phyloP scores from a whole-genome alignment of 2,797 vertebrate species.

The Botia kubotai region DNA sequence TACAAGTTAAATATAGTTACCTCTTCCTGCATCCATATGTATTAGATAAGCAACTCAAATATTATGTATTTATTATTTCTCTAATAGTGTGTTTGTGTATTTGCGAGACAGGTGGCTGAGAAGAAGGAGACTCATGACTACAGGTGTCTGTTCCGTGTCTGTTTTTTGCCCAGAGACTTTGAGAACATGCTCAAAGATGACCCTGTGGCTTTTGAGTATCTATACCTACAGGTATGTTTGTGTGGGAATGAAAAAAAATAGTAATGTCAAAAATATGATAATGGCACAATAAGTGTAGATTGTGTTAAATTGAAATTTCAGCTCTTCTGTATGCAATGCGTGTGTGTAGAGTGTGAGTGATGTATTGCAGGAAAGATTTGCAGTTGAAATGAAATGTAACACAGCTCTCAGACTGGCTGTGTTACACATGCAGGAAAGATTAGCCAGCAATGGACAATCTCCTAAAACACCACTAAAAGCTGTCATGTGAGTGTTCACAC shows the following conservation, averaged over 20 bases:
- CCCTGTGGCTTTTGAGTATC: slow-evolving; percentile 90
- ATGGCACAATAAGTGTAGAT: no score
- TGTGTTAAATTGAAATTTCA: not conserved
- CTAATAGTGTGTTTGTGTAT: slow-evolving; percentile 22
- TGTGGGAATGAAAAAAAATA: not conserved
- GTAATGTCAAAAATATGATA: not conserved
- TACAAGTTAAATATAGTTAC: no score
- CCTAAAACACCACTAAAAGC: slow-evolving; percentile 92
- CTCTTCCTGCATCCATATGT: no score
- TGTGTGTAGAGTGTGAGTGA: slow-evolving; percentile 90
- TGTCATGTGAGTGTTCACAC: slow-evolving; percentile 83
- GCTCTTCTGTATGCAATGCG: slow-evolving; percentile 31
- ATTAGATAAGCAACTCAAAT: not conserved
- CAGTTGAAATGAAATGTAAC: slow-evolving; percentile 96
- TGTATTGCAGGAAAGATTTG: slow-evolving; percentile 94
- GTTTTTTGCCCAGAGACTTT: slow-evolving; percentile 89
- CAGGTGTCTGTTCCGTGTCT: slow-evolving; percentile 93
- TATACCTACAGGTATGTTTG: slow-evolving; percentile 89
- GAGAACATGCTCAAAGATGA: slow-evolving; percentile 87
- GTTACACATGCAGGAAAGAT: slow-evolving; percentile 92
- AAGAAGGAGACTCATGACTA: slow-evolving; percentile 89
- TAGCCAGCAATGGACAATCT: slow-evolving; percentile 86
- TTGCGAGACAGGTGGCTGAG: slow-evolving; percentile 85
- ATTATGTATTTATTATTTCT: not conserved
- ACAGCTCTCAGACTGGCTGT: slow-evolving; percentile 90